Conservation (phyloP, 1,140 invertebrate genomes). For the Eriocheir sinensis region DNA sequence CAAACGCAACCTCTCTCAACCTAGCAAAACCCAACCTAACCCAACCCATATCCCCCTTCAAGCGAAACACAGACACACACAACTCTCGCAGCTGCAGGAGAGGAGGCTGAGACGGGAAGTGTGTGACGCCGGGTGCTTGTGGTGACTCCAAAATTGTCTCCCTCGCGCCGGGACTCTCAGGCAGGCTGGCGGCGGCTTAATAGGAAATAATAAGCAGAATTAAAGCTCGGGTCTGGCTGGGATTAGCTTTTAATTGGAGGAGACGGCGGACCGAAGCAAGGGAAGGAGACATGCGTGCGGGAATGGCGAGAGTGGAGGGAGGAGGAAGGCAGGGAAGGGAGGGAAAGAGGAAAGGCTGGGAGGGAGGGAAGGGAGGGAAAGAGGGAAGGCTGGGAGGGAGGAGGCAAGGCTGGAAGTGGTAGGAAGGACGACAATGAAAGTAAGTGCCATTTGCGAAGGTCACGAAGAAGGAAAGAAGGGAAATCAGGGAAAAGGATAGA, state of each 20-base stretch:
- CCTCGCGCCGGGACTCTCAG: neutral
- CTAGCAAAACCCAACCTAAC: too few relatives aligned
- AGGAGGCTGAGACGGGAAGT: too few relatives aligned
- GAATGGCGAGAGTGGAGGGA: neutral
- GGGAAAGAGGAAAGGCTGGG: neutral
- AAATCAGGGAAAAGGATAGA: too few relatives aligned
- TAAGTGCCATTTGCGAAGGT: too few relatives aligned
- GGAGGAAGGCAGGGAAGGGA: neutral
- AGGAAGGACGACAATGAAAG: too few relatives aligned
- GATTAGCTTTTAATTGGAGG: slow-evolving; percentile 6
- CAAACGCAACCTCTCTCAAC: too few relatives aligned
- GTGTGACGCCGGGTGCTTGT: too few relatives aligned
- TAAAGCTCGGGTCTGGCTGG: neutral
- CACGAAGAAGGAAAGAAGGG: neutral
- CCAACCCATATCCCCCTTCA: too few relatives aligned
- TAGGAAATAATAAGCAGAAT: slow-evolving; percentile 26
- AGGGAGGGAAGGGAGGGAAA: neutral
- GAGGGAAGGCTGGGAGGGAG: neutral
- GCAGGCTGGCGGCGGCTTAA: neutral
- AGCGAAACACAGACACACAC: too few relatives aligned
- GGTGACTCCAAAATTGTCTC: too few relatives aligned
- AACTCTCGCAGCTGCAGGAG: too few relatives aligned
- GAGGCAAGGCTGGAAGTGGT: neutral
- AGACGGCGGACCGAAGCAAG: neutral
- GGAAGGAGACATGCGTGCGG: slow-evolving; percentile 8